A percentile compares a stretch with the other conserved stretches of the same genome.
Evolutionary conservation across 2,888 invertebrate genomes (phyloP).

Genomic region (Drosophila atripex): DNA sequence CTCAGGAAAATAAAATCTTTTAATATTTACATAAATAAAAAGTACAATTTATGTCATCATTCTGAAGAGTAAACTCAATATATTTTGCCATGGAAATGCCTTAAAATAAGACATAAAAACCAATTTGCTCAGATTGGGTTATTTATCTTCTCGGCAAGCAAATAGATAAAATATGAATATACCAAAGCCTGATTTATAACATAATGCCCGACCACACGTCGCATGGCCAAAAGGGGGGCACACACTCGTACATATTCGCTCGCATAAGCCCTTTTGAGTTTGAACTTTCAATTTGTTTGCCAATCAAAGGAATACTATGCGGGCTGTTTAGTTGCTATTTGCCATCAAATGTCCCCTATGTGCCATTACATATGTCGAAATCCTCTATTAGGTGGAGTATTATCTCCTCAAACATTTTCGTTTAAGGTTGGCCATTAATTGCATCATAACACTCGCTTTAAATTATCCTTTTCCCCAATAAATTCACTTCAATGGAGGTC

Average conservation of each 20-base stretch:
- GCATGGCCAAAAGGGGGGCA: too few species aligned
- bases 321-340: slow-evolving; percentile 12
- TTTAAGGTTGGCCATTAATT: slow-evolving; percentile 7
- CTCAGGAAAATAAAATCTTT: neutral
- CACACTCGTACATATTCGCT: neutral
- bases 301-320: slow-evolving; percentile 18
- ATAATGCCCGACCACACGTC: slow-evolving; percentile 1
- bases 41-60: slow-evolving; percentile 8
- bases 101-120: slow-evolving; percentile 10
- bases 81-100: neutral
- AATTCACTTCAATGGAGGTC: slow-evolving; percentile 1
- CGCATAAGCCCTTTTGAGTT: neutral
- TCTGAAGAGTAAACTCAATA: slow-evolving; percentile 12
- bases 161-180: slow-evolving; percentile 28
- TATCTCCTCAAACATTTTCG: slow-evolving; percentile 7
- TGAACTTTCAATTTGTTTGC: slow-evolving; percentile 15
- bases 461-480: slow-evolving; percentile 4
- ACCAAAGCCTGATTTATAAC: slow-evolving; percentile 31
- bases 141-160: slow-evolving; percentile 29
- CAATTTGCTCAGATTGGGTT: slow-evolving; percentile 26
- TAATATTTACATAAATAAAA: slow-evolving; percentile 8
- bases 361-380: slow-evolving; percentile 7
- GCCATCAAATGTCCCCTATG: slow-evolving; percentile 4
- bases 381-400: neutral
- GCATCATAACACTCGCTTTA: slow-evolving; percentile 2